Evolutionary conservation across 2,113 vertebrate genomes (phyloP).

Genomic region (Capra hircus): DNA sequence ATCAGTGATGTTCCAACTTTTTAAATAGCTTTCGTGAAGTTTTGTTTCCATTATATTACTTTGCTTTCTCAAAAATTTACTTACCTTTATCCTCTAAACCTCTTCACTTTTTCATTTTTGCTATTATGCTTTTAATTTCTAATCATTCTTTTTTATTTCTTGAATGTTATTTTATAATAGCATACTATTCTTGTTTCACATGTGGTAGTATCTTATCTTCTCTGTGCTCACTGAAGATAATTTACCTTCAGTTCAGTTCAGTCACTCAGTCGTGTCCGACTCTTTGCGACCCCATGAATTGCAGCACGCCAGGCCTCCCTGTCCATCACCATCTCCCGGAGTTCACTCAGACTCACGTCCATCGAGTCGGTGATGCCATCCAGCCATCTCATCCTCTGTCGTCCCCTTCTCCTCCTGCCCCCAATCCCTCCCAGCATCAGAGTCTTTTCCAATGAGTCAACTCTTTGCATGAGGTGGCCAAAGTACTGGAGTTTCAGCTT

Average conservation of each 20-base stretch:
- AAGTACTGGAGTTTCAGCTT: too few relatives aligned
- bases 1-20: background rate
- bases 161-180: background rate
- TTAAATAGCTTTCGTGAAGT: background rate
- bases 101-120: background rate
- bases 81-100: background rate
- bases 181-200: background rate
- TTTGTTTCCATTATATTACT: background rate
- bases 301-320: too few relatives aligned
- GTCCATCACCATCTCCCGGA: too few relatives aligned
- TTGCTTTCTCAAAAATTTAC: conserved; percentile 11
- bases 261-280: too few relatives aligned
- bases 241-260: background rate
- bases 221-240: background rate
- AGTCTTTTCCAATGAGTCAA: too few relatives aligned
- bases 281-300: too few relatives aligned
- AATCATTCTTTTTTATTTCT: background rate
- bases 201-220: background rate
- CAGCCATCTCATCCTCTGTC: too few relatives aligned
- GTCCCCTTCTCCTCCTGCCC: too few relatives aligned
- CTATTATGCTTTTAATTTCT: background rate
- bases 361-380: too few relatives aligned
- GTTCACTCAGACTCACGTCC: too few relatives aligned
- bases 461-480: too few relatives aligned
- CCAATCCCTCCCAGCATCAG: too few relatives aligned